phyloP scores from a whole-genome alignment of 2,113 vertebrate genomes.

The Xyliphius kryptos region DNA sequence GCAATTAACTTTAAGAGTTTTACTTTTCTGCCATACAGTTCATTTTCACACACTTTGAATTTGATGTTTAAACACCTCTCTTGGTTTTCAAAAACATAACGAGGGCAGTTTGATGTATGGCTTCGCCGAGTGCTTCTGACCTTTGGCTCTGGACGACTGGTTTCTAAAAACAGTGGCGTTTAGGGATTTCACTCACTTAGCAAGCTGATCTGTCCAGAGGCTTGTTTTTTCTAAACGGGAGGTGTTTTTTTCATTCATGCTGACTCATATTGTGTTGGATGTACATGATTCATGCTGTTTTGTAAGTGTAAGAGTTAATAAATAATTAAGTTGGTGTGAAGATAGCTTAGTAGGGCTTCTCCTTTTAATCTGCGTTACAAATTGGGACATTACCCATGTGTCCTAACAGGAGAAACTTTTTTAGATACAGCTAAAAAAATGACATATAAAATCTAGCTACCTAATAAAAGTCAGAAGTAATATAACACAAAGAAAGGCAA shows the following conservation, averaged over 20 bases:
- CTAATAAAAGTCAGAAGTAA: slow-evolving; percentile 39
- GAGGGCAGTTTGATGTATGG: slow-evolving; percentile 25
- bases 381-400: slow-evolving; percentile 43
- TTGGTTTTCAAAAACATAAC: slow-evolving; percentile 30
- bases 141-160: slow-evolving; percentile 24
- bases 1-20: too few relatives aligned
- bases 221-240: slow-evolving; percentile 32
- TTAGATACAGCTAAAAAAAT: slow-evolving; percentile 60
- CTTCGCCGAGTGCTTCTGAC: slow-evolving; percentile 36
- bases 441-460: slow-evolving; percentile 47
- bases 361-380: slow-evolving; percentile 60
- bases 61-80: slow-evolving; percentile 34
- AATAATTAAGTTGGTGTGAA: slow-evolving; percentile 47
- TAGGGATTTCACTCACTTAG: slow-evolving; percentile 28
- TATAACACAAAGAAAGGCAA: not conserved
- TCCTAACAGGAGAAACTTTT: slow-evolving; percentile 49
- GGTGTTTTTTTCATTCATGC: slow-evolving; percentile 10
- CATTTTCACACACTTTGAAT: slow-evolving; percentile 13
- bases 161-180: slow-evolving; percentile 28
- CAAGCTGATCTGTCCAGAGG: slow-evolving; percentile 6
- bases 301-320: slow-evolving; percentile 63
- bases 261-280: too few relatives aligned
- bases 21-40: slow-evolving; percentile 5
- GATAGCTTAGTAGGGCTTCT: slow-evolving; percentile 48
- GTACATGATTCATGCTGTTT: slow-evolving; percentile 36